Evolutionary conservation across 2,888 invertebrate genomes (phyloP).

Genomic region (Drosophila vallismaia): DNA sequence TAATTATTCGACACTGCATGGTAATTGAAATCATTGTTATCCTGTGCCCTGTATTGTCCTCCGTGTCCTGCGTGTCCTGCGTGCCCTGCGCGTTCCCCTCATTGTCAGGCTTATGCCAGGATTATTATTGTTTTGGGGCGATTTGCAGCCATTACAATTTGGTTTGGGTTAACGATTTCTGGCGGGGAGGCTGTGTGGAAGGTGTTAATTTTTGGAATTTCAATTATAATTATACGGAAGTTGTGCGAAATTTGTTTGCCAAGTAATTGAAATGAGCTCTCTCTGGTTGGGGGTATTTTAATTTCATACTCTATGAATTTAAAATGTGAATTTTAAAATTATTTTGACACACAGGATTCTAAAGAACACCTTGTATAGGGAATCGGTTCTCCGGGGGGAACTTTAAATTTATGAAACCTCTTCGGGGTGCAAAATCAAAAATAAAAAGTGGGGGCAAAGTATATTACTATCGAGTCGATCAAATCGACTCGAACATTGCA

Average conservation of each 20-base stretch:
- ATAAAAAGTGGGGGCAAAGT: constrained; percentile 23
- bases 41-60: constrained; percentile 45
- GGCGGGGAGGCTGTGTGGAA: constrained; percentile 15
- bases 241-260: background rate
- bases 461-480: constrained; percentile 30
- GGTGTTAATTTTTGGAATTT: constrained; percentile 62
- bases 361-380: too few relatives aligned
- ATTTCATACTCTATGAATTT: background rate
- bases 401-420: constrained; percentile 46
- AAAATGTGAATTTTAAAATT: constrained; percentile 3
- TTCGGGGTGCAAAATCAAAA: constrained; percentile 35
- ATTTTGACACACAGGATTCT: background rate
- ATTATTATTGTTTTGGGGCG: constrained; percentile 69
- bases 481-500: constrained; percentile 34
- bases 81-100: constrained; percentile 9
- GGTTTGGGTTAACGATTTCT: constrained; percentile 34
- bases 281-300: background rate
- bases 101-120: constrained; percentile 63
- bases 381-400: too few relatives aligned
- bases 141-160: constrained; percentile 48
- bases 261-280: background rate
- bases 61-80: constrained; percentile 13
- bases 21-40: constrained; percentile 82
- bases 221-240: constrained; percentile 35
- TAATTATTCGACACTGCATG: constrained; percentile 81